Base-by-base conservation (phyloP, 2,888 invertebrate species). In the Strigamia crassipes region DNA sequence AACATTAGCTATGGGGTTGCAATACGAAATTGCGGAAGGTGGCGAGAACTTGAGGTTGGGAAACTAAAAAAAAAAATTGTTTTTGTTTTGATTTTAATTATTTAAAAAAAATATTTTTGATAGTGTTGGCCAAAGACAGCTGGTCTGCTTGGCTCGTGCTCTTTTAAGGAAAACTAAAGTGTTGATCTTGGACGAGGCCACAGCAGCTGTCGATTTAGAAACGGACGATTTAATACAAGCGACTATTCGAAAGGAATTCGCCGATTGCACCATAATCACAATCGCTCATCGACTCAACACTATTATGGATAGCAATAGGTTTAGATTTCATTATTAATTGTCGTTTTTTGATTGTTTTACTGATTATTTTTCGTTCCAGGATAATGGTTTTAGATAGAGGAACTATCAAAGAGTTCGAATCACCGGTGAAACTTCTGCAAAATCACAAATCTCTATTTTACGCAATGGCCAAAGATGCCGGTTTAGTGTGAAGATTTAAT, bases 271-370 rank as follows among this genome's bases (percentile, higher is more conserved):
- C 5, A 93, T 97, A 80, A 91, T 97, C 31, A 96, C 96, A 0
- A 96, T 97, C 87, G 96, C 96, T 56, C 96, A 97, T 90, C 92
- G 96, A 18, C 91, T 97, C 83, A 96, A 96, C 88, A 97, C 96
- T 31, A 96, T 97, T 85, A 91, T 96, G 91, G 96, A 96, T 89
- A 82, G 83, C 79, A 82, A 38, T 18, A 82, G 82, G 83, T 83
- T 66, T 8, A 18, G 31, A 31, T 27, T 46, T 46, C 23, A 80
- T n/a, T n/a, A 13, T 46, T 51, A 56, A 41, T 10, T 38, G 1
- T 80, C 3, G 15, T 23, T 42, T n/a, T 78, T 78, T 21, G 21
- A 41, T 0, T 21, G 5, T 13, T 12, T 38, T 21, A 13, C 34
- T 23, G 31, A 81, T 34, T 51, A 21, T 34, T 66, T 66, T 66